Evolutionary conservation across 2,113 vertebrate species (phyloP).

Genomic region (Laticauda laticaudata): DNA sequence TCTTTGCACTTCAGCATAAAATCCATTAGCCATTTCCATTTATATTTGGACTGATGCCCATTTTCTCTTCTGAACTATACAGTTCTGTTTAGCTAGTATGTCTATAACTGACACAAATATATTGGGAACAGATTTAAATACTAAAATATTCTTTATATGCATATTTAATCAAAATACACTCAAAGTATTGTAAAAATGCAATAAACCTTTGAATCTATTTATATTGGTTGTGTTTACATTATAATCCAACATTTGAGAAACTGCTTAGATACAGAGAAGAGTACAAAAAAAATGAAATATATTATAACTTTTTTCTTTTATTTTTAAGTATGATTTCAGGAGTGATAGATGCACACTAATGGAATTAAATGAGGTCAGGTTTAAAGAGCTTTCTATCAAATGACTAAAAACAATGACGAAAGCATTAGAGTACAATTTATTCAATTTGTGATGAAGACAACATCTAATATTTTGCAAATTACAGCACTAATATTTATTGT

Average conservation of each 20-base stretch:
- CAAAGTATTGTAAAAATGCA: background rate
- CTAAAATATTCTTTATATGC: background rate
- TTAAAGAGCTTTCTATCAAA: background rate
- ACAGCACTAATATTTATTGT: background rate
- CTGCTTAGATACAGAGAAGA: background rate
- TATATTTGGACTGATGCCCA: background rate
- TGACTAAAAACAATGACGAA: rapidly evolving
- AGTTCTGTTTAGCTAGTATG: background rate
- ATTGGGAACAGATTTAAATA: background rate
- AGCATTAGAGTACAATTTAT: background rate
- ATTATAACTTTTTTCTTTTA: background rate
- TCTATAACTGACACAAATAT: background rate
- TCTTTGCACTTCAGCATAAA: background rate
- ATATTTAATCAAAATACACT: background rate
- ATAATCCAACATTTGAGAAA: background rate
- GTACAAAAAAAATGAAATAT: background rate
- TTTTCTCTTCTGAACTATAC: background rate
- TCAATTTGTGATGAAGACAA: background rate
- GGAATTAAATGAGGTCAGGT: background rate
- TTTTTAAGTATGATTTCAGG: background rate
- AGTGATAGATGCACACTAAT: background rate
- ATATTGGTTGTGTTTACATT: slow-evolving; percentile 4
- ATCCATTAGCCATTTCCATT: background rate
- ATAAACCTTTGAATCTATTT: background rate
- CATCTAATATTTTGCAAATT: background rate